Evolutionary conservation across 2,888 invertebrate species (phyloP).

Genomic region (Dyspetes luteomarginatus): DNA sequence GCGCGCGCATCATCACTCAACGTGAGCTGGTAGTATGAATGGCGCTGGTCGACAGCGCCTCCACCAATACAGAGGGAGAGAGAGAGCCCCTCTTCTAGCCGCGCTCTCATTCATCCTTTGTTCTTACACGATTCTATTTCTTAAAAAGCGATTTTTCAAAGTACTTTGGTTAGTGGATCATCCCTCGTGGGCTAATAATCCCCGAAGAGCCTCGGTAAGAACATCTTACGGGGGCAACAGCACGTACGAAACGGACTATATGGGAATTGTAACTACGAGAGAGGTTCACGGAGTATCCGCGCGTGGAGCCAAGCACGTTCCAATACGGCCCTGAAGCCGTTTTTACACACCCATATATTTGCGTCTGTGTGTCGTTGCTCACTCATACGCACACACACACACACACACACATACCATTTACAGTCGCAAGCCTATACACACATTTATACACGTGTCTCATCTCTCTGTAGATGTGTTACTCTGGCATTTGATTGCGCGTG

Average conservation of each 20-base stretch:
- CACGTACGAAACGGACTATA: neutral
- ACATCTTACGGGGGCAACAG: too few species aligned
- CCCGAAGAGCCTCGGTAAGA: too few species aligned
- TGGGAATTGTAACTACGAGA: constrained; percentile 9
- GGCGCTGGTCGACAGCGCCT: constrained; percentile 64
- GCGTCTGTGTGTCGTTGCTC: constrained; percentile 55
- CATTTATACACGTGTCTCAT: constrained; percentile 10
- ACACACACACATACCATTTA: constrained; percentile 43
- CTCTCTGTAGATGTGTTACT: neutral
- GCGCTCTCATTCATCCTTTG: constrained; percentile 65
- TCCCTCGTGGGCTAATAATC: neutral
- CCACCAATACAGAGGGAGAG: constrained; percentile 33
- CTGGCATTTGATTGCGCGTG: constrained; percentile 16
- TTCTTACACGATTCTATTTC: constrained; percentile 43
- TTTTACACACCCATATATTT: constrained; percentile 63
- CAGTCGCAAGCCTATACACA: neutral
- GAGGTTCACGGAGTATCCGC: neutral
- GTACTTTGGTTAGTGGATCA: neutral
- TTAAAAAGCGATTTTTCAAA: constrained; percentile 1
- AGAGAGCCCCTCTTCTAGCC: constrained; percentile 48
- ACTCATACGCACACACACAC: constrained; percentile 36
- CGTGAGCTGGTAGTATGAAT: constrained; percentile 57
- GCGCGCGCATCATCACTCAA: neutral
- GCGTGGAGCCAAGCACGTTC: constrained; percentile 50
- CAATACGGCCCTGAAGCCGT: constrained; percentile 69